A percentile compares a stretch with the other conserved stretches of the same genome.
phyloP scores from a whole-genome alignment of 2,888 invertebrate genomes.

The Carpatolechia fugitivella region DNA sequence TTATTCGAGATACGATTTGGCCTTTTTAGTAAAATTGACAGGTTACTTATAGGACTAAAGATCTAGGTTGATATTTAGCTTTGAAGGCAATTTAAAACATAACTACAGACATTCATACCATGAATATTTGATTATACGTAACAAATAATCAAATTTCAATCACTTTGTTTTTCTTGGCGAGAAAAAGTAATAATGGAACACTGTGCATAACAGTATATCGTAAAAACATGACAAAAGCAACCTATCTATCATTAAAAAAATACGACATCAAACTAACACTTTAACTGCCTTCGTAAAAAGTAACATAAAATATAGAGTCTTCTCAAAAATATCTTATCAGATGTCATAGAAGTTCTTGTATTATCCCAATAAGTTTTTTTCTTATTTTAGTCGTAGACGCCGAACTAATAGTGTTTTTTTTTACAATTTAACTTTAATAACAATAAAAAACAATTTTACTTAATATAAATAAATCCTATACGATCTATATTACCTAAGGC shows the following conservation, averaged over 20 bases:
- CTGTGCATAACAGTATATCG: neutral
- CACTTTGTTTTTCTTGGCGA: too few relatives aligned
- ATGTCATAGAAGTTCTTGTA: too few relatives aligned
- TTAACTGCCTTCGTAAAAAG: slow-evolving; percentile 13
- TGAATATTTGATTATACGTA: neutral
- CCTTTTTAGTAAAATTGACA: slow-evolving; percentile 9
- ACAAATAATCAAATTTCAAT: too few relatives aligned
- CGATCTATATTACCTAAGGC: neutral
- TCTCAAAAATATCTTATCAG: too few relatives aligned
- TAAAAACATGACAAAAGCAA: neutral
- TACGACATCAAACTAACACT: slow-evolving; percentile 11
- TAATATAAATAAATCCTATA: too few relatives aligned
- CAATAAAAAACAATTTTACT: too few relatives aligned
- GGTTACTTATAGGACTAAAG: neutral
- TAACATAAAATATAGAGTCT: too few relatives aligned
- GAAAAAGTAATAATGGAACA: too few relatives aligned
- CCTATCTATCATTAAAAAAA: slow-evolving; percentile 9
- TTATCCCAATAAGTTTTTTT: too few relatives aligned
- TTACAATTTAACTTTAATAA: too few relatives aligned
- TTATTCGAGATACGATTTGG: slow-evolving; percentile 14
- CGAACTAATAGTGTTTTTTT: too few relatives aligned
- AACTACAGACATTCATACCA: neutral
- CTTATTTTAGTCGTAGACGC: too few relatives aligned
- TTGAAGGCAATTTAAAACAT: neutral
- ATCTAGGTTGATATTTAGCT: neutral